Evolutionary conservation across 2,113 vertebrate genomes (phyloP), one percentile per base, ranked within the genome.

Genomic region (Oncorhynchus tshawytscha): DNA sequence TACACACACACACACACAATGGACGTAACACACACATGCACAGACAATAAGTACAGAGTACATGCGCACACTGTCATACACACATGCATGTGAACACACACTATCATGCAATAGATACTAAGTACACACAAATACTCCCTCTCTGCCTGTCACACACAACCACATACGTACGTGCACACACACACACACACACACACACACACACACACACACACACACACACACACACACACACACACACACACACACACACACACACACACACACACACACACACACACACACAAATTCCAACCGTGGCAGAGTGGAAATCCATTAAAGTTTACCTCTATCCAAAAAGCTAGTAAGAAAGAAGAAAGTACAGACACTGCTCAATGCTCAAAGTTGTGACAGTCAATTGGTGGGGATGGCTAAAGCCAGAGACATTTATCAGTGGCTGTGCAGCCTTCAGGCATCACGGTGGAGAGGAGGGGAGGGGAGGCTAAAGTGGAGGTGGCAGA

Each of bases 401-500:
- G 70, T 71, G 11, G 39, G 66, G 67, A 76, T 74, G 82, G 24
- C 77, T 77, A 77, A 49, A 59, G 29, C 74, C 22, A n/a, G 70
- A 54, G 51, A 25, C 62, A 70, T 78, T 84, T 84, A 85, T 84
- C 80, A 77, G 76, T 51, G 66, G 67, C 78, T 67, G 49, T 72
- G 68, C 78, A 80, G 83, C 77, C 80, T 72, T 71, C 66, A 54
- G 71, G 77, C 65, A 12, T 48, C 73, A 60, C 27, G 59, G n/a
- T 13, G 59, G 59, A 16, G 59, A 22, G 59, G n/a, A 11, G n/a
- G 59, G 22, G 6, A 22, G 39, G 45, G 72, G 76, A 73, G 70
- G 78, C 70, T 76, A 74, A 79, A 86, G 82, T 76, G 77, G 73
- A 86, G 78, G 78, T 84, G 78, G 83, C 83, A 85, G 83, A 77